Percentiles rank a stretch among this genome's conserved stretches.
Conservation (phyloP, 1,140 invertebrate genomes). For the Metopolophium dirhodum region DNA sequence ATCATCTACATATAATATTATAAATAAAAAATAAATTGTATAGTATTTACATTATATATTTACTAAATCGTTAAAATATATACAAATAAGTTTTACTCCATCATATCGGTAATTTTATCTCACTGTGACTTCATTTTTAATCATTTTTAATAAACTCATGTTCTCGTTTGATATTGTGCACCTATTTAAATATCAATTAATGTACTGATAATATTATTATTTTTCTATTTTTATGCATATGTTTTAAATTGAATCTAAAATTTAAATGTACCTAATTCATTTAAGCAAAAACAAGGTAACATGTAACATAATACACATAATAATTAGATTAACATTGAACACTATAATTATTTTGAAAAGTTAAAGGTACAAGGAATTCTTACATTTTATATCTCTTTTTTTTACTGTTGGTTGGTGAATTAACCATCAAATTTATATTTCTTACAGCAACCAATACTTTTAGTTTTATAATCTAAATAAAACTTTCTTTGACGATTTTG, state of each 20-base stretch:
- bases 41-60: neutral
- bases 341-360: neutral
- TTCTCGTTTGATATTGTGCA: neutral
- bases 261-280: neutral
- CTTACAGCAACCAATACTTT: neutral
- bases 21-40: neutral
- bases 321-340: neutral
- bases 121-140: neutral
- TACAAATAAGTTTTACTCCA: neutral
- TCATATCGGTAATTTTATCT: no score
- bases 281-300: neutral
- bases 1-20: neutral
- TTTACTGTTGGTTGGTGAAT: neutral
- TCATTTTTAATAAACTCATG: neutral
- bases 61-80: neutral
- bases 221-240: neutral
- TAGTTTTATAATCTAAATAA: neutral
- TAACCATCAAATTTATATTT: neutral
- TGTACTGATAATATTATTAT: neutral
- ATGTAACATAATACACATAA: neutral
- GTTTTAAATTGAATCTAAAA: neutral
- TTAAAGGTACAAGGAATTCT: no score
- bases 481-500: no score
- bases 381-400: neutral
- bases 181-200: neutral